phyloP scores from a whole-genome alignment of 1,140 invertebrate genomes.

The Psix sp. region DNA sequence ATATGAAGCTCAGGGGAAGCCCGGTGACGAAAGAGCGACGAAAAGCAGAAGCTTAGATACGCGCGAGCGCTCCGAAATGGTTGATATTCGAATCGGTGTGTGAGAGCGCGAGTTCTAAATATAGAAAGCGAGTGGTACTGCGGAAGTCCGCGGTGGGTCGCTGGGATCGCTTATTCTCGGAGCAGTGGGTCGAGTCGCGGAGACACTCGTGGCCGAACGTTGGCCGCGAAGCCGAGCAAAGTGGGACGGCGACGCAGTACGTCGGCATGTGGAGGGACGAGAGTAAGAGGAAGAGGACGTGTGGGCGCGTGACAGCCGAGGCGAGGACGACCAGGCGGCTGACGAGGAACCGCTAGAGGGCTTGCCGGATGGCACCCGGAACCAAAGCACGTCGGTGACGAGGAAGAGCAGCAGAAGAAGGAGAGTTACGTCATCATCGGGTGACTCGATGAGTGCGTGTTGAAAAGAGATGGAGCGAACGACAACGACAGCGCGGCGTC shows the following conservation, averaged over 20 bases:
- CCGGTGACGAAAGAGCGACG: too few species aligned
- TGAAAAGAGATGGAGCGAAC: constrained; percentile 79
- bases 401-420: not conserved
- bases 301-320: constrained; percentile 24
- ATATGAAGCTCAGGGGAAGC: too few species aligned
- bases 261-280: constrained; percentile 42
- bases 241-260: constrained; percentile 27
- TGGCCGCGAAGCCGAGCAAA: constrained; percentile 25
- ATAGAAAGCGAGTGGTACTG: too few species aligned
- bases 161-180: constrained; percentile 24
- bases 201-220: constrained; percentile 52
- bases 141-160: constrained; percentile 2
- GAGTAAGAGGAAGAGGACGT: constrained; percentile 1
- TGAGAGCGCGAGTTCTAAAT: too few species aligned
- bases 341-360: not conserved
- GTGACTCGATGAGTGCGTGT: too few species aligned
- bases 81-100: too few species aligned
- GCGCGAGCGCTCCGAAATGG: too few species aligned
- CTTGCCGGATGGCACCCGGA: constrained; percentile 3
- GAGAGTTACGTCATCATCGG: constrained; percentile 23
- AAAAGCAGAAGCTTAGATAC: too few species aligned
- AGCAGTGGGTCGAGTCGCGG: too few species aligned
- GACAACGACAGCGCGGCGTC: constrained; percentile 79
- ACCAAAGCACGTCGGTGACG: not conserved
- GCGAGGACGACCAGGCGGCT: constrained; percentile 16